Evolutionary conservation across 2,888 invertebrate species (phyloP).

Genomic region (Drosophila fulvimacula): DNA sequence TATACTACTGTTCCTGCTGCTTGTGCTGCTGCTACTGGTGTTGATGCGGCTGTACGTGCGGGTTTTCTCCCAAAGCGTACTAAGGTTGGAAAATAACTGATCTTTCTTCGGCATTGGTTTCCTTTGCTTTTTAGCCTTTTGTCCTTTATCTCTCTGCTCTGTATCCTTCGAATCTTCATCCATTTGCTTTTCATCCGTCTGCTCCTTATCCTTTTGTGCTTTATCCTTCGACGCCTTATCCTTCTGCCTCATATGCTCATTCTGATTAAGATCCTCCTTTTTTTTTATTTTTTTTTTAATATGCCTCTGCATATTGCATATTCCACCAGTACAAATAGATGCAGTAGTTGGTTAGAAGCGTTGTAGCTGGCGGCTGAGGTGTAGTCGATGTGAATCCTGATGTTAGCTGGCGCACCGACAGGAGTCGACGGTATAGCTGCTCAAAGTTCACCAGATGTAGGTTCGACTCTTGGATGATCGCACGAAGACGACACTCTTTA

Average conservation of each 20-base stretch:
- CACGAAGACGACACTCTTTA: conserved; percentile 5
- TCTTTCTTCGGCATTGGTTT: too few relatives aligned
- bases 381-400: rapidly evolving
- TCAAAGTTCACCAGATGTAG: conserved; percentile 3
- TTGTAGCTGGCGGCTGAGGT: background rate
- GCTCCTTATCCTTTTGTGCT: background rate
- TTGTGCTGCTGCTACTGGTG: background rate
- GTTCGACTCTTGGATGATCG: background rate
- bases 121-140: too few relatives aligned
- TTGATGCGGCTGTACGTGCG: conserved; percentile 80
- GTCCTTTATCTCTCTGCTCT: too few relatives aligned
- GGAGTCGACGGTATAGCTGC: background rate
- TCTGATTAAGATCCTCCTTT: background rate
- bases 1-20: background rate
- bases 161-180: background rate
- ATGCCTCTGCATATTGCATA: background rate
- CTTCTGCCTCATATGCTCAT: background rate
- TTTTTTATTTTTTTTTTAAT: rapidly evolving
- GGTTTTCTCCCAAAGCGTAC: background rate
- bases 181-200: background rate
- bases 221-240: background rate
- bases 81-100: background rate
- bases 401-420: background rate
- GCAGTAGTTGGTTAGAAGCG: conserved; percentile 85
- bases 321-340: conserved; percentile 77